Base-by-base conservation (phyloP, 2,113 vertebrate genomes). In the Tursiops truncatus region DNA sequence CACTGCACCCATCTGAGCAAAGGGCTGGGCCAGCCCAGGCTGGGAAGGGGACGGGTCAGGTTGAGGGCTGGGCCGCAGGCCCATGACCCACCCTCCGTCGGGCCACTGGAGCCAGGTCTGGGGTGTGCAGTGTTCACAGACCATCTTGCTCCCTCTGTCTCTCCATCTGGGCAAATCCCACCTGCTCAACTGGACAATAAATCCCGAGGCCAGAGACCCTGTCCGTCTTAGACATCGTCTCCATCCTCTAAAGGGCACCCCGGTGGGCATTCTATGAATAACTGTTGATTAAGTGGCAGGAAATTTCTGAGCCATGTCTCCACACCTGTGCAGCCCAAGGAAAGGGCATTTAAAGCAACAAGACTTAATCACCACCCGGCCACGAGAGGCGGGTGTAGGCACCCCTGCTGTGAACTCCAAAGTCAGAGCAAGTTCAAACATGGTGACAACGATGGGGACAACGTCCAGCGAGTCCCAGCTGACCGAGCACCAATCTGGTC, bases 181-280 rank as follows among this genome's bases (percentile, higher is more conserved):
- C 26, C n/a, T 8, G 9, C 25, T 67, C 17, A 0, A 17, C 0
- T 0, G 11, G 1, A 12, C 17, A 3, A 3, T 18, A 38, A 33
- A 18, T 7, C 63, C 26, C 0, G 0, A 4, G 47, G 26, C 65
- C 84, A 38, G 56, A 12, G 14, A 2, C 53, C 65, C 33, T 8
- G 12, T 0, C 3, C 28, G 2, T 25, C 21, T 18, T 0, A 41
- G 68, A 62, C 38, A 12, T 28, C 44, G 23, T 41, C 33, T 47
- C 53, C 31, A 1, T 1, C 21, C 53, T 12, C 28, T 18, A 18
- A 31, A 9, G 33, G 3, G 20, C 12, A n/a, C 33, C 15, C 56
- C 6, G 17, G 15, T 9, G 15, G 91, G 67, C 3, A 2, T 36
- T 71, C 13, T 13, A 20, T 2, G 28, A 47, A 20, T 20, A 25